Base-by-base conservation (phyloP, 2,797 vertebrate species). In the Chelonia mydas region DNA sequence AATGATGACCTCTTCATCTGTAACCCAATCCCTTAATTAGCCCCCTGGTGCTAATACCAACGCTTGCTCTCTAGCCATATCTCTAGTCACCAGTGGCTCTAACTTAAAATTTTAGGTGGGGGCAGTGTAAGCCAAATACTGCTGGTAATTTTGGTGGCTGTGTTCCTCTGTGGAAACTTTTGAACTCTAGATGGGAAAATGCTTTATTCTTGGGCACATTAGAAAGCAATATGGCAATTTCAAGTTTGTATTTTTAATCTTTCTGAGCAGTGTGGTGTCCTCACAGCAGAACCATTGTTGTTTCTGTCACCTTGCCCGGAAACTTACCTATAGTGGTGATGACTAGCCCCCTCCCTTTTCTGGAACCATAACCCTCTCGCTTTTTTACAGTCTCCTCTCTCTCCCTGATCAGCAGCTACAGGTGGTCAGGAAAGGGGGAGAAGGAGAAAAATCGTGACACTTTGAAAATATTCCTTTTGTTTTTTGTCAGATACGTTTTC, bases 401-500 rank as follows among this genome's bases (percentile, higher is more conserved):
- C 90, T 59, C 13, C 51, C 81, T 80, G 59, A 19, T 6, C 86
- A 94, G 45, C 21, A 16, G 82, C 72, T 51, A 81, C 28, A 28
- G n/a, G 9, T 79, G 13, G 2, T 89, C n/a, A 89, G 80, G 93
- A 92, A 83, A 54, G 57, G 65, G 19, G 3, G 21, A 10, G n/a
- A 21, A 45, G 78, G 91, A 13, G 61, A 90, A 93, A 90, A 68
- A 33, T 4, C 27, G 19, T 45, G 41, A n/a, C 10, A 85, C 74
- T 88, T 10, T 2, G 47, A n/a, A 5, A 23, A 50, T 91, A 91
- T 85, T 93, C 85, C 19, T 92, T 89, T 74, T 78, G 59, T 91
- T 91, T 15, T 2, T 88, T 96, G 91, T 92, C 89, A 37, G 11
- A 76, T 90, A 94, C 21, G 10, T 41, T 87, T 45, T 92, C 6